Evolutionary conservation across 64 coral and sea anemone genomes (phyloP).

Genomic region (Orbicella faveolata): DNA sequence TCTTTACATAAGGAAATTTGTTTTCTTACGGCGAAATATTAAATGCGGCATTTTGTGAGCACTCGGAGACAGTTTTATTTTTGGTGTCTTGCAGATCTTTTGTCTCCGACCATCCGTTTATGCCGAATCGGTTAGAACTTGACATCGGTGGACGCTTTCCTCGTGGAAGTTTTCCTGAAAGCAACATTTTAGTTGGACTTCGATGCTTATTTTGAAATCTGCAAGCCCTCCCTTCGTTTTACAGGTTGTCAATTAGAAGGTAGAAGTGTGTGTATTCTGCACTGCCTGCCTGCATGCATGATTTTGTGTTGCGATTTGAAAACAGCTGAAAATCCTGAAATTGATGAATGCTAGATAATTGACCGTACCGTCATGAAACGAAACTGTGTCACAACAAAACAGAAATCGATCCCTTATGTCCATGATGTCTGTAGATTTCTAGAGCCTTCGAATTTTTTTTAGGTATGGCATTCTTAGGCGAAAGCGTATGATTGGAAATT

Average conservation of each 20-base stretch:
- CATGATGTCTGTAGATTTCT: background rate
- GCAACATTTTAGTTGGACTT: background rate
- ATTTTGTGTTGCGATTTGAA: slow-evolving; percentile 17
- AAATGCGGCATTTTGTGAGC: background rate
- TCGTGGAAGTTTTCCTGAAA: background rate
- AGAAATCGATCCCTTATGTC: background rate
- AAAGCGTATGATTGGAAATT: too few relatives aligned
- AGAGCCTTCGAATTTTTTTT: background rate
- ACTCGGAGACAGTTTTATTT: background rate
- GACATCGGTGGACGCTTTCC: background rate
- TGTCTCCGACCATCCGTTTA: background rate
- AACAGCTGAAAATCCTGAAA: slow-evolving; percentile 37
- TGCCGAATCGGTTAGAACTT: background rate
- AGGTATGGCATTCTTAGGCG: background rate
- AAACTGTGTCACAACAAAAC: background rate
- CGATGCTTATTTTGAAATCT: slow-evolving; percentile 5
- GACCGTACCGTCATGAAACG: background rate
- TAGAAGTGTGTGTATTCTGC: background rate
- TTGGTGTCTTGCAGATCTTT: background rate
- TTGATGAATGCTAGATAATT: slow-evolving; percentile 11
- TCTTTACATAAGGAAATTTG: slow-evolving; percentile 15
- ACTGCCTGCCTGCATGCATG: background rate
- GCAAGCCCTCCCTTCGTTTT: background rate
- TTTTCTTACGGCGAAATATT: background rate
- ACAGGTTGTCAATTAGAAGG: background rate